Evolutionary conservation across 1,140 invertebrate genomes (phyloP).

Genomic region (Hyphantria cunea): DNA sequence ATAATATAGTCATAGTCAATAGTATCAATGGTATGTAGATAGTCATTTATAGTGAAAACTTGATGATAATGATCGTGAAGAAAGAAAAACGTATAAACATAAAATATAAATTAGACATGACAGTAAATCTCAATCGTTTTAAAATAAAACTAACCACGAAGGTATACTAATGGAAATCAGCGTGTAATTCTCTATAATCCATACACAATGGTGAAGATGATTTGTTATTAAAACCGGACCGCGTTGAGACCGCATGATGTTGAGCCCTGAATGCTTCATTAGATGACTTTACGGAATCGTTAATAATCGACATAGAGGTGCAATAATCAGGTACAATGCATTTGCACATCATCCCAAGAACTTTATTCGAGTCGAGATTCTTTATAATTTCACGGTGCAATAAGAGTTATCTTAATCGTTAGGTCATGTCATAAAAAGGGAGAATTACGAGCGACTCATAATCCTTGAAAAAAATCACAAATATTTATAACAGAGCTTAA

Average conservation of each 20-base stretch:
- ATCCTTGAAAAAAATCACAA: too few relatives aligned
- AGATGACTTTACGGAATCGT: conserved; percentile 67
- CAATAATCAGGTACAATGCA: conserved; percentile 46
- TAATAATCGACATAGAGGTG: too few relatives aligned
- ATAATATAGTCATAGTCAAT: too few relatives aligned
- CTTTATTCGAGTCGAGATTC: too few relatives aligned
- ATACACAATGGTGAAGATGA: conserved; percentile 50
- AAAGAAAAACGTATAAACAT: background rate
- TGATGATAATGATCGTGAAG: background rate
- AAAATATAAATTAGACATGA: conserved; percentile 36
- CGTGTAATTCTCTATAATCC: conserved; percentile 56
- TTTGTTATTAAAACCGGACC: conserved; percentile 49
- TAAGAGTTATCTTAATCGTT: too few relatives aligned
- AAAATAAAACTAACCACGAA: conserved; percentile 31
- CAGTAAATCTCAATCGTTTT: conserved; percentile 35
- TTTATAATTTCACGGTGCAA: too few relatives aligned
- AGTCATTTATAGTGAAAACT: background rate
- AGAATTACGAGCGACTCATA: too few relatives aligned
- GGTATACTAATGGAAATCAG: conserved; percentile 35
- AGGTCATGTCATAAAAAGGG: too few relatives aligned
- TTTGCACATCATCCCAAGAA: conserved; percentile 39
- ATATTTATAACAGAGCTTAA: too few relatives aligned
- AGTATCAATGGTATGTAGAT: too few relatives aligned
- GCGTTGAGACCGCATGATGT: conserved; percentile 41
- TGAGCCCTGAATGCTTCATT: conserved; percentile 72